Evolutionary conservation across 2,113 vertebrate species (phyloP).

Genomic region (Cardinalis cardinalis): DNA sequence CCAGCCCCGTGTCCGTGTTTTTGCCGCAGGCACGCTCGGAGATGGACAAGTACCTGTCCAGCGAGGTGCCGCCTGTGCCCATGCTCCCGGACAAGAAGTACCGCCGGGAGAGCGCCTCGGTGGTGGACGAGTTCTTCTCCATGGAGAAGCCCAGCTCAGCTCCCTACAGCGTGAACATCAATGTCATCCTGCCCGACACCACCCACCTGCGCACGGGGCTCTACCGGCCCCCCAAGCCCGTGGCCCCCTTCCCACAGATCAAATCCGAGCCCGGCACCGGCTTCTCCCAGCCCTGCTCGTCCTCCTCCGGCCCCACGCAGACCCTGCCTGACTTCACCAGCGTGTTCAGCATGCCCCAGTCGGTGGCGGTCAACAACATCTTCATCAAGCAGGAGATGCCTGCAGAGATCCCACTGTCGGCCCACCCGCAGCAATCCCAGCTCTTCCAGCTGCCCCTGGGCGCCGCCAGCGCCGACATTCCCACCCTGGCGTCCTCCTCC

Average conservation of each 20-base stretch:
- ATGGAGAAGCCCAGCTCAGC: conserved; percentile 75
- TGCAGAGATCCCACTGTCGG: conserved; percentile 63
- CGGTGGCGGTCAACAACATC: conserved; percentile 77
- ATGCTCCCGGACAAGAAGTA: conserved; percentile 80
- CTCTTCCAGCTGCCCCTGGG: conserved; percentile 82
- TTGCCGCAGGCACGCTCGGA: conserved; percentile 70
- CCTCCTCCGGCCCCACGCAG: conserved; percentile 71
- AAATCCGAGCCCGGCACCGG: conserved; percentile 80
- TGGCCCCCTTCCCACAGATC: conserved; percentile 65
- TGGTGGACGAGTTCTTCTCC: conserved; percentile 89
- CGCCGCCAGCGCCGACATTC: conserved; percentile 24
- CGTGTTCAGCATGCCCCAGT: conserved; percentile 85
- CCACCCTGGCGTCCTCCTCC: conserved; percentile 67
- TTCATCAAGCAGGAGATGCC: conserved; percentile 86
- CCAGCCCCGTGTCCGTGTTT: neutral
- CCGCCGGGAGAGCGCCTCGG: conserved; percentile 84
- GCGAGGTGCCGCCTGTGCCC: conserved; percentile 25
- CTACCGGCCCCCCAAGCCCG: conserved; percentile 72
- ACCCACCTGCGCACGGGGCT: conserved; percentile 87
- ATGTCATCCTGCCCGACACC: conserved; percentile 85
- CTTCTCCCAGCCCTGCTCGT: conserved; percentile 71
- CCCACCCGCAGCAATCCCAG: conserved; percentile 72
- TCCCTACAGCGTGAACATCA: conserved; percentile 91
- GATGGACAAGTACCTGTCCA: conserved; percentile 86
- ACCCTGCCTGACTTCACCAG: conserved; percentile 90